Conservation (phyloP, 2,888 invertebrate genomes). For the Drosophila melanosoma region DNA sequence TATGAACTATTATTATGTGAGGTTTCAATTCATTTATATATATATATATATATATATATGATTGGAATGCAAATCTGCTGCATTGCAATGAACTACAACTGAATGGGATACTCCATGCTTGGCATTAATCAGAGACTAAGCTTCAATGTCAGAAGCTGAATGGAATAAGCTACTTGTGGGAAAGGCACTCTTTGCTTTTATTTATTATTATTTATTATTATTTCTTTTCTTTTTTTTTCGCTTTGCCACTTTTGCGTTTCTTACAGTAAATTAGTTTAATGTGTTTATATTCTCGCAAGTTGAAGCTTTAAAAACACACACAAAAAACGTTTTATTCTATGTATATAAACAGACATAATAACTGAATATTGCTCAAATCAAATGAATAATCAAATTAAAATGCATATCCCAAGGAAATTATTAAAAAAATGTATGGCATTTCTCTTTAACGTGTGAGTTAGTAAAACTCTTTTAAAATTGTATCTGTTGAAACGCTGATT, state of each 20-base stretch:
- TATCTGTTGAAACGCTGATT: neutral
- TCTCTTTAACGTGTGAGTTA: too few relatives aligned
- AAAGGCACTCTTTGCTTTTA: neutral
- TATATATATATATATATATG: neutral
- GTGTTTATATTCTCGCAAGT: neutral
- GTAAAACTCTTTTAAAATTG: neutral
- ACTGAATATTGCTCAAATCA: neutral
- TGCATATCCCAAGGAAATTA: too few relatives aligned
- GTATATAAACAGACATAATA: neutral
- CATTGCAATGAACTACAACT: neutral
- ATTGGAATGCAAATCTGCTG: neutral
- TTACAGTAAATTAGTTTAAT: neutral
- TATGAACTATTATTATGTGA: conserved; percentile 39
- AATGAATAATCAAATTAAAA: too few relatives aligned
- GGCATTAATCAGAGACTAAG: conserved; percentile 32
- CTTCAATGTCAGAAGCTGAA: conserved; percentile 46
- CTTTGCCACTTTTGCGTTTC: neutral
- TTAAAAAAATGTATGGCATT: too few relatives aligned
- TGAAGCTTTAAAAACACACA: neutral
- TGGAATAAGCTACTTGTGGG: neutral
- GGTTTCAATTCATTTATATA: conserved; percentile 39
- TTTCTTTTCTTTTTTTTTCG: neutral
- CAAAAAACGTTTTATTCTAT: neutral
- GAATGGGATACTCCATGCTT: conserved; percentile 39
- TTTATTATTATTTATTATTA: neutral